Base-by-base conservation (phyloP, 2,797 vertebrate species). In the Spinus olivaceus region DNA sequence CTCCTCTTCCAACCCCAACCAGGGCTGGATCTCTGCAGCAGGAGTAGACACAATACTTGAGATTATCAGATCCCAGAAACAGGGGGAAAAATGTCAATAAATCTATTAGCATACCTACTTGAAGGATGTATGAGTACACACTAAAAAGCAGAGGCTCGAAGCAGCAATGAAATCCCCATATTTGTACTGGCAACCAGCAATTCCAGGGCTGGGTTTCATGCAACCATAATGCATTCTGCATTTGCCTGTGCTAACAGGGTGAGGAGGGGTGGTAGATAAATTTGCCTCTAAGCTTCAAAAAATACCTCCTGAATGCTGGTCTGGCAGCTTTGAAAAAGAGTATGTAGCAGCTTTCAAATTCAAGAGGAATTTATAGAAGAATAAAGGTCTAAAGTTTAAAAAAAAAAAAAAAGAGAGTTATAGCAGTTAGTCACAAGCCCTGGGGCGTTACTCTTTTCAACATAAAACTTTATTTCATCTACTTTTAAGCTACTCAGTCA, bases 271-370 rank as follows among this genome's bases (percentile, higher is more conserved):
- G 19, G 12, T 2, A 64, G 8, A 46, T 51, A 81, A 74, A 82
- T 30, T 6, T n/a, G 15, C 11, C 16, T 57, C 30, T 66, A 51
- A 81, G 83, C 12, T 61, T 77, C 57, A 67, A 22, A 87, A 87
- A 49, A 54, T 28, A 64, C 32, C 25, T 63, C 23, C 33, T 69
- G 51, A 81, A 50, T 59, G 74, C 37, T 54, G 25, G 8, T n/a
- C 21, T 56, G 61, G 33, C 73, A 92, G 79, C 46, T 64, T 69
- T 53, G 63, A 50, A 81, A 86, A 92, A 54, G 7, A 49, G 8
- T 27, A 39, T 17, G 17, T 51, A 94, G 37, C 8, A 91, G 56
- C 73, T 95, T 82, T 50, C 49, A 72, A 90, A 97, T 88, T 96
- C 90, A 95, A 86, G 94, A 95, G 82, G 7, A 50, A 57, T 73